A percentile compares a stretch with the other conserved stretches of the same genome.
Evolutionary conservation across 2,797 vertebrate species (phyloP).

Genomic region (Lates japonicus): DNA sequence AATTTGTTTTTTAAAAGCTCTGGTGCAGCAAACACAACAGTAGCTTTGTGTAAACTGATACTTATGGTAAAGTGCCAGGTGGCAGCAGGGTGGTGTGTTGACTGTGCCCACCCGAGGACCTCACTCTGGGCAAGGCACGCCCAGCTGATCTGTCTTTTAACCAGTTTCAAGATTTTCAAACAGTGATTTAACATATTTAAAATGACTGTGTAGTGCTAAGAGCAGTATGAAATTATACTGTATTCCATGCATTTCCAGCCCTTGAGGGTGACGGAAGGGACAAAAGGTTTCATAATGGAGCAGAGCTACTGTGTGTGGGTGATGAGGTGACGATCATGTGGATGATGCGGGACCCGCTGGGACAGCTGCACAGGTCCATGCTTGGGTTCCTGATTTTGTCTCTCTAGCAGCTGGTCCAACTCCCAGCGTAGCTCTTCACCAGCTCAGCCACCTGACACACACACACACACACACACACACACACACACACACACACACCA

Average conservation of each 20-base stretch:
- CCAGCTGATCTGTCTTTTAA: not conserved
- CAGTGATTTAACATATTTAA: not conserved
- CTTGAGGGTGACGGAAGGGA: conserved; percentile 6
- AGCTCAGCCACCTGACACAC: conserved; percentile 97
- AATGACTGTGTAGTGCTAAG: conserved; percentile 36
- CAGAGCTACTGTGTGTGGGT: conserved; percentile 90
- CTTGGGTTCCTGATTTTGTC: conserved; percentile 96
- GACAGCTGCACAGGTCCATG: conserved; percentile 94
- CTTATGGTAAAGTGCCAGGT: conserved; percentile 17
- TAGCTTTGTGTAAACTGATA: conserved; percentile 43
- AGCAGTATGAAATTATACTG: conserved; percentile 24
- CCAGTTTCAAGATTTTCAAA: not conserved
- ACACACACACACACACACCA: conserved; percentile 28
- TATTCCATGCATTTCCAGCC: conserved; percentile 37
- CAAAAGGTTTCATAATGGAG: not conserved
- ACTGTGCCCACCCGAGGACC: not conserved
- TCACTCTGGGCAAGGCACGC: no score
- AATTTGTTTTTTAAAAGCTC: conserved; percentile 28
- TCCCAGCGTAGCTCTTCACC: conserved; percentile 95
- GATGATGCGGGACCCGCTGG: conserved; percentile 96
- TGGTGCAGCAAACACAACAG: conserved; percentile 25
- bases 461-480: conserved; percentile 23
- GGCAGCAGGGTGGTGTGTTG: conserved; percentile 4
- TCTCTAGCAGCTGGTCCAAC: conserved; percentile 95
- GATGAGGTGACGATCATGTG: conserved; percentile 94